Percentiles rank a stretch among this genome's conserved stretches.
Evolutionary conservation across 2,888 invertebrate species (phyloP).

Genomic region (Yponomeuta malinellus): DNA sequence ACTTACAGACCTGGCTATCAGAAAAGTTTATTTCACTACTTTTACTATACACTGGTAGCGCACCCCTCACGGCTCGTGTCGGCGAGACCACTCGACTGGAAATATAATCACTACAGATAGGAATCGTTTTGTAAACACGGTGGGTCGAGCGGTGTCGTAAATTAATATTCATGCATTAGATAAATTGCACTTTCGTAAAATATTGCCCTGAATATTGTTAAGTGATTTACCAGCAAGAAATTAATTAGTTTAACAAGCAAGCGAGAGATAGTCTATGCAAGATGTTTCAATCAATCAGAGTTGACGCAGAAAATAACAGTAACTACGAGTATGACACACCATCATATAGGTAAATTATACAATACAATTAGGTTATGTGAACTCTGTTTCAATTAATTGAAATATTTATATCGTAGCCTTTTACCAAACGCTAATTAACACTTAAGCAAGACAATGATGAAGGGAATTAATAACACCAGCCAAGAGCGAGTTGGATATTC

Average conservation of each 20-base stretch:
- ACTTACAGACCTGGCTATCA: background rate
- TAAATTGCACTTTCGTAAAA: constrained; percentile 18
- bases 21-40: constrained; percentile 25
- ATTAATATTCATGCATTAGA: constrained; percentile 29
- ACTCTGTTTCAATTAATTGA: no score
- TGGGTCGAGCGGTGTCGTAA: constrained; percentile 26
- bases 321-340: no score
- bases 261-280: background rate
- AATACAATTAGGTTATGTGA: no score
- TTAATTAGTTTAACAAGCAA: background rate
- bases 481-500: no score
- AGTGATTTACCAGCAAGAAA: background rate
- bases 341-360: no score
- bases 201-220: constrained; percentile 8
- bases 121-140: constrained; percentile 53
- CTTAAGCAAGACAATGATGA: no score
- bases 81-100: constrained; percentile 56
- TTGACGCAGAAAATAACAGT: no score
- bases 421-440: no score
- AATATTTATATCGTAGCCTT: no score
- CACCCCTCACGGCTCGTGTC: constrained; percentile 20
- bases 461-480: no score
- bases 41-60: constrained; percentile 41
- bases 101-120: constrained; percentile 63
- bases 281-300: no score